Percentiles rank a stretch among this genome's conserved stretches.
phyloP scores from a whole-genome alignment of 2,888 invertebrate genomes.

The Cylindroiulus punctatus region DNA sequence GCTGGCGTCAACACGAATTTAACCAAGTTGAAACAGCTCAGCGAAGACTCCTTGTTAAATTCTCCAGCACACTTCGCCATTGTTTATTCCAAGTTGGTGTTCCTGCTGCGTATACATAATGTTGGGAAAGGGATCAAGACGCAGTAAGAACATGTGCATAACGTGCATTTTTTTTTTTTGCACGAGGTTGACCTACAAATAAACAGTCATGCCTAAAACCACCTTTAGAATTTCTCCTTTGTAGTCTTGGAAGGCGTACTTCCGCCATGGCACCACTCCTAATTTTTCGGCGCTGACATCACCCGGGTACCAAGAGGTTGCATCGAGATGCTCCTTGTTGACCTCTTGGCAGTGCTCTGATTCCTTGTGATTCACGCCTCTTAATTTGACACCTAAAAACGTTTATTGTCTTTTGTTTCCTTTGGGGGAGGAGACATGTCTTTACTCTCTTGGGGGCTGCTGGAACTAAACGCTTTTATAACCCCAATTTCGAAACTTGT shows the following conservation, averaged over 20 bases:
- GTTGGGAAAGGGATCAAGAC: constrained; percentile 9
- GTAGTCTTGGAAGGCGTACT: background rate
- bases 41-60: background rate
- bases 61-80: background rate
- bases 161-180: background rate
- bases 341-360: constrained; percentile 44
- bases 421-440: background rate
- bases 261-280: constrained; percentile 17
- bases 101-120: background rate
- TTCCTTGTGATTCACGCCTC: constrained; percentile 2
- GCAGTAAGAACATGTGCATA: constrained; percentile 35
- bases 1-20: background rate
- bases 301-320: background rate
- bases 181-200: constrained; percentile 28
- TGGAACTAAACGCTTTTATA: constrained; percentile 35
- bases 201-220: constrained; percentile 5
- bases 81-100: background rate
- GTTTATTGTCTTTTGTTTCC: constrained; percentile 35
- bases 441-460: background rate
- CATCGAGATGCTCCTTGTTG: constrained; percentile 21
- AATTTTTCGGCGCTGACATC: background rate
- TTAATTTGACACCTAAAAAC: constrained; percentile 23
- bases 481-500: background rate
- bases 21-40: background rate
- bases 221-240: constrained; percentile 9